A percentile compares a stretch with the other conserved stretches of the same genome.
These are phyloP conservation scores for Drosophila niveifrons DNA, from an alignment of 2,888 invertebrate genomes.

Conservation along the genomic window DNA sequence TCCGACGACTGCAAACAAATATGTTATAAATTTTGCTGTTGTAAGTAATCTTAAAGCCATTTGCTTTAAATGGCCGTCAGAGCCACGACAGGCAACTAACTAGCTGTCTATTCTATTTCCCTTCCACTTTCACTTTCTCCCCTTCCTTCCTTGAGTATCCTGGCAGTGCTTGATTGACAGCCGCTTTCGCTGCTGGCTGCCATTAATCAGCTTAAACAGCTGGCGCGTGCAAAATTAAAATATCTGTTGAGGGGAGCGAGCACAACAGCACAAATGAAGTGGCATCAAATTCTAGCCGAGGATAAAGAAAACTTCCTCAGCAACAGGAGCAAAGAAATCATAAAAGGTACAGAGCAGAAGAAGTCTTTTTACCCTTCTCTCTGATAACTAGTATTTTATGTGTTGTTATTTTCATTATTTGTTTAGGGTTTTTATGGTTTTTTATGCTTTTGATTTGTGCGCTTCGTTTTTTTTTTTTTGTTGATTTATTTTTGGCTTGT, in stretches of 20 bases:
- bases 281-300: constrained; percentile 45
- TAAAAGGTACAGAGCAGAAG: not conserved
- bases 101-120: constrained; percentile 54
- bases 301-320: not conserved
- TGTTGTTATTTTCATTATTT: constrained; percentile 15
- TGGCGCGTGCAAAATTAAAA: constrained; percentile 72
- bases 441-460: constrained; percentile 19
- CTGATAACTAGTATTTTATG: not conserved
- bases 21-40: constrained; percentile 17
- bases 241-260: constrained; percentile 39
- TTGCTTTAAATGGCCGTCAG: constrained; percentile 58
- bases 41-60: constrained; percentile 57
- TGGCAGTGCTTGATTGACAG: constrained; percentile 65
- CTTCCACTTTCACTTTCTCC: not conserved
- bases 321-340: not conserved
- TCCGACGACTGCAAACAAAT: constrained; percentile 5
- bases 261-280: constrained; percentile 53
- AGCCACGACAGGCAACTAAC: constrained; percentile 58
- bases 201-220: constrained; percentile 73
- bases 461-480: constrained; percentile 30
- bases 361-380: not conserved
- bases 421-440: not conserved
- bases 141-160: constrained; percentile 15
- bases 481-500: constrained; percentile 53
- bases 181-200: constrained; percentile 58